phyloP scores from a whole-genome alignment of 2,113 vertebrate genomes.

The Clarias macrocephalus region DNA sequence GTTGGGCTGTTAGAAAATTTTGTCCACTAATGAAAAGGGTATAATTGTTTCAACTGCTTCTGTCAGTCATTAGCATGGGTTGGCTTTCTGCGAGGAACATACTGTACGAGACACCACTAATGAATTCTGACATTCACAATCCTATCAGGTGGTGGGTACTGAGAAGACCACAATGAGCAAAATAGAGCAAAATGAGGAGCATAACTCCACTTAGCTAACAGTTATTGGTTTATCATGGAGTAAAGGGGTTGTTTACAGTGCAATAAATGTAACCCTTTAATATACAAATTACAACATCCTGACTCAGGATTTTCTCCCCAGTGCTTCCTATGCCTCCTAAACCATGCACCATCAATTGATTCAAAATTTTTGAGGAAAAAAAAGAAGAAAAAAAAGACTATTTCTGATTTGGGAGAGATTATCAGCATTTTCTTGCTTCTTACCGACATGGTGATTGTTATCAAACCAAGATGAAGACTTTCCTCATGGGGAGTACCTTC shows the following conservation, averaged over 20 bases:
- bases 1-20: conserved; percentile 1
- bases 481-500: no score
- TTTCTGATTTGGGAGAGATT: no score
- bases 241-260: neutral
- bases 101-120: neutral
- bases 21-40: conserved; percentile 4
- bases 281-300: no score
- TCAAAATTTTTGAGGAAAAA: no score
- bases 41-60: conserved; percentile 12
- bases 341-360: no score
- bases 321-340: no score
- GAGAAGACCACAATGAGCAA: neutral
- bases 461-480: no score
- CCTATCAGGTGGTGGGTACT: neutral
- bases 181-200: neutral
- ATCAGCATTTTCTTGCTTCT: no score
- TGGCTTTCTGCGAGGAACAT: neutral
- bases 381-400: no score
- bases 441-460: no score
- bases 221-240: neutral
- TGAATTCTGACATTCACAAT: conserved; percentile 2
- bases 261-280: neutral
- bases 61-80: conserved; percentile 19
- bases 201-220: neutral
- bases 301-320: no score